Evolutionary conservation across 2,113 vertebrate genomes (phyloP).

Genomic region (Grammomys surdaster): DNA sequence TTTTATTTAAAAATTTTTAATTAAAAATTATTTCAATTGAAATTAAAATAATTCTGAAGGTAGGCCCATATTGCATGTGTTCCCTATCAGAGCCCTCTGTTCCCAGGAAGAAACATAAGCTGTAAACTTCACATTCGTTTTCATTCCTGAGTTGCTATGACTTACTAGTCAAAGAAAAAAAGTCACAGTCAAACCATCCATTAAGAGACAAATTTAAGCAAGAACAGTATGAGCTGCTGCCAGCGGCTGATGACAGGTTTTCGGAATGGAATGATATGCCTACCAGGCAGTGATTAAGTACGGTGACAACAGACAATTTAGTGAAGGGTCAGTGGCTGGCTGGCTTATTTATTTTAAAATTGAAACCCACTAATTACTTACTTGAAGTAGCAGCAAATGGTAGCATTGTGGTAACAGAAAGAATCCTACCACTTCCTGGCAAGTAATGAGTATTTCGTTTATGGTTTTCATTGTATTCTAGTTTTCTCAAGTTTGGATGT

Average conservation of each 20-base stretch:
- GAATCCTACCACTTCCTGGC: constrained; percentile 53
- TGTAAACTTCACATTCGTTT: not conserved
- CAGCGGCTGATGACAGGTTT: constrained; percentile 4
- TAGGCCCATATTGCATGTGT: not conserved
- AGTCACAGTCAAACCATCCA: not conserved
- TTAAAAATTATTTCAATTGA: not conserved
- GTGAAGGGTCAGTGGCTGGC: not conserved
- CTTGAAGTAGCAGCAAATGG: constrained; percentile 62
- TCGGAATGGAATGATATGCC: not conserved
- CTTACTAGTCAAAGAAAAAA: constrained; percentile 53
- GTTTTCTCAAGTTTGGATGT: constrained; percentile 40
- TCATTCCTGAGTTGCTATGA: constrained; percentile 8
- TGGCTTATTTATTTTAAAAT: constrained; percentile 53
- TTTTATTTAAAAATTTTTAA: not conserved
- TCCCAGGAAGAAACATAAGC: not conserved
- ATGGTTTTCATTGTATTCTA: not conserved
- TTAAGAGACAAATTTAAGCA: constrained; percentile 33
- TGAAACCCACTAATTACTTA: constrained; percentile 41
- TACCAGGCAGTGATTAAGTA: not conserved
- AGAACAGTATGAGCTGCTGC: not conserved
- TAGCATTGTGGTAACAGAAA: constrained; percentile 40
- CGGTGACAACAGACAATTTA: constrained; percentile 55
- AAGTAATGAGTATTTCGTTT: not conserved
- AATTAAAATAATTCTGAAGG: not conserved
- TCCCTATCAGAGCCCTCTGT: constrained; percentile 10